Base-by-base conservation (phyloP, 2,888 invertebrate species). In the Euspilapteryx auroguttella region DNA sequence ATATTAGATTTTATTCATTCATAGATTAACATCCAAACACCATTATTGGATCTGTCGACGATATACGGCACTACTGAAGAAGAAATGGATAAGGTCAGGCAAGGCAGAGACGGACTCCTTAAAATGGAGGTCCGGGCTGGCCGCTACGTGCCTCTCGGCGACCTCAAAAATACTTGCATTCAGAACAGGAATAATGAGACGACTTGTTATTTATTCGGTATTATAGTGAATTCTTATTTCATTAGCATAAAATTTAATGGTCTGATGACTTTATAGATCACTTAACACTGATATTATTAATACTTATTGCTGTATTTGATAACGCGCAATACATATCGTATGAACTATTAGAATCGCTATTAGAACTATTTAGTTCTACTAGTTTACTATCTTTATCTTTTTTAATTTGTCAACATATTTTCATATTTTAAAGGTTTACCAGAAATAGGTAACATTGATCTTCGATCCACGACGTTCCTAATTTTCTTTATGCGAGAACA, bases 401-500 rank as follows among this genome's bases (percentile, higher is more conserved):
- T n/a, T n/a, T n/a, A n/a, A n/a, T n/a, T n/a, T n/a, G n/a, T n/a
- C n/a, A n/a, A n/a, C n/a, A n/a, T 9, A 25, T 25, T 14, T 25
- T 2, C 8, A 5, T 3, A 25, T 21, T 17, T 17, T 17, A 17
- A 10, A 24, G 29, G 29, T 5, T 8, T 12, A 13, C 49, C 61
- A 27, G 47, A 47, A 46, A 49, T 46, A n/a, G 61, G 58, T 14
- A 61, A 63, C 37, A 47, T 48, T 31, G 58, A 62, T 28, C 36
- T 68, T 14, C 45, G 61, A 33, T 57, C 59, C 0, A 57, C 63
- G 5, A 44, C 50, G 1, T 40, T 66, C 12, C 44, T 49, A 7
- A 61, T 64, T 40, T 64, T 55, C 37, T 66, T 66, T 35, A 54
- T 55, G 49, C 46, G 62, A n/a, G 59, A 66, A 36, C 66, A 68